Evolutionary conservation across 37 sponge, comb jelly and placozoan genomes (phyloP), one percentile per base, ranked within the genome.

Genomic region (Lycopodina hypogea): DNA sequence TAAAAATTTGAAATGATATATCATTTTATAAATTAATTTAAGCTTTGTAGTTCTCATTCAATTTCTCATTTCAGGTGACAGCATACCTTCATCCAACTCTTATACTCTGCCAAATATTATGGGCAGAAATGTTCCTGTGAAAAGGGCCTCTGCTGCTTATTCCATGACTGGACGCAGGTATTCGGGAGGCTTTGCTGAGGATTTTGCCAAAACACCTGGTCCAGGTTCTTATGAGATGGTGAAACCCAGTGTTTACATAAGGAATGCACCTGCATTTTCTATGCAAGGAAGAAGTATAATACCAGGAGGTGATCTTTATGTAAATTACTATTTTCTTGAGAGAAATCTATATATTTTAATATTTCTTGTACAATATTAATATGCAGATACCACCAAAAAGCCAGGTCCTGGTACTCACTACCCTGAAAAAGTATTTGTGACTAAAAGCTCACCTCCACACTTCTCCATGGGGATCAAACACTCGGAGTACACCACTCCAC

Each of bases 401-500:
- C 98, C 98, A 41, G 98, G 98, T 30, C 98, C 98, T 19, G 98
- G 98, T 21, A 93, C 95, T 28, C 74, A 97, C 77, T 81, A 78
- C 34, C 98, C 98, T 33, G 98, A 97, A 76, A 79, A 77, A 42
- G 98, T 97, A 0, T 42, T 61, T 61, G 38, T 88, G 42, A 85
- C 88, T 89, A 86, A 96, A 62, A 67, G 63, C 24, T 53, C 64
- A 21, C 70, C 93, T 30, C 98, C 98, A 33, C 84, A 77, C 58
- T 94, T 81, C 87, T 97, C 98, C 55, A 72, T 97, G 72, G 95
- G 95, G 3, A 94, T 97, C 70, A 53, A 95, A 23, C 98, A 97
- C 91, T 97, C 98, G 6, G 98, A 97, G 66, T 97, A 87, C 77
- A 80, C 90, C 75, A 92, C 98, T 30, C 98, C 98, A 23, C 95